These are phyloP conservation scores for Brenthis hecate DNA, from an alignment of 2,888 invertebrate species.

Conservation along the genomic window DNA sequence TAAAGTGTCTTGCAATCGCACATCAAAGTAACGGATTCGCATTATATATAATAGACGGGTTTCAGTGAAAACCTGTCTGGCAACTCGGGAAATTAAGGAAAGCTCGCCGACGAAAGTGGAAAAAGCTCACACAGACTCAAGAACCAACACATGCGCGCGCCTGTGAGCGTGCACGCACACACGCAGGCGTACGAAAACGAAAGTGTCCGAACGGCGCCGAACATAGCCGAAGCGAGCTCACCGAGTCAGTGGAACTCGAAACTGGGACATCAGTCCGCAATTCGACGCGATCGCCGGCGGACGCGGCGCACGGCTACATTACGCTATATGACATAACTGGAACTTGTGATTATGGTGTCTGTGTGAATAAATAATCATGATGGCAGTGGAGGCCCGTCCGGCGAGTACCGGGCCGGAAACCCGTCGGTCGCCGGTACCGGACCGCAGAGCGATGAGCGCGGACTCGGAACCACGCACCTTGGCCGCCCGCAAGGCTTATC, in stretches of 20 bases:
- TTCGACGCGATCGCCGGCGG: constrained; percentile 76
- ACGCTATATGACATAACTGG: constrained; percentile 78
- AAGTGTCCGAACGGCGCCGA: constrained; percentile 79
- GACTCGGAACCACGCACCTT: constrained; percentile 73
- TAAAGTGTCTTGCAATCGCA: constrained; percentile 22
- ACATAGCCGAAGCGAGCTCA: constrained; percentile 79
- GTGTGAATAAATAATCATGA: constrained; percentile 74
- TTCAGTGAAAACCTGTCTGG: constrained; percentile 68
- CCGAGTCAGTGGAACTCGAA: constrained; percentile 83
- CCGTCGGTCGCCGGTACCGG: constrained; percentile 59
- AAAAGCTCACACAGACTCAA: constrained; percentile 64
- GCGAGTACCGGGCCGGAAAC: constrained; percentile 66
- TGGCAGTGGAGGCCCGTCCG: constrained; percentile 78
- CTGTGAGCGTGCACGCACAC: constrained; percentile 49
- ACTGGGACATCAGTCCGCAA: constrained; percentile 86
- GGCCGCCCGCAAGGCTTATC: constrained; percentile 79
- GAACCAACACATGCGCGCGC: constrained; percentile 24
- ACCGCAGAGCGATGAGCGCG: constrained; percentile 65
- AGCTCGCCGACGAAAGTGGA: constrained; percentile 77
- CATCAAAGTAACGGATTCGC: constrained; percentile 34
- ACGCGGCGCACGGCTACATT: constrained; percentile 67
- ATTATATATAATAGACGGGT: constrained; percentile 41
- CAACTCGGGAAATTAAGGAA: constrained; percentile 77
- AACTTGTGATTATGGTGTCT: constrained; percentile 75
- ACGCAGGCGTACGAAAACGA: constrained; percentile 77